A percentile compares a stretch with the other conserved stretches of the same genome.
Evolutionary conservation across 2,797 vertebrate species (phyloP).

Genomic region (Microtus agrestis): DNA sequence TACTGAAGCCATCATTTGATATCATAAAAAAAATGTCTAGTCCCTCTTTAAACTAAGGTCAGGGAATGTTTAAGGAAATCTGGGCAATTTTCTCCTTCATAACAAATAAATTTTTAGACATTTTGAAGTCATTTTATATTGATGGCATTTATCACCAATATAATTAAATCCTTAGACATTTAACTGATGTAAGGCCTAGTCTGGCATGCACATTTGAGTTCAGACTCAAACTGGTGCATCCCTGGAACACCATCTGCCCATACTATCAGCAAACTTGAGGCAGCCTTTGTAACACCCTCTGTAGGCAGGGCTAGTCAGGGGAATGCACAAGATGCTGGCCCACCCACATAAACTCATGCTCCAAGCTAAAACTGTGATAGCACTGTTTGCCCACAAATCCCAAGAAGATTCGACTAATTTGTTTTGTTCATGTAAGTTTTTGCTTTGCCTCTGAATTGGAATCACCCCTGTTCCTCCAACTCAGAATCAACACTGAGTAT

Average conservation of each 20-base stretch:
- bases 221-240: background rate
- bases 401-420: background rate
- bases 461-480: background rate
- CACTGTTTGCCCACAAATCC: background rate
- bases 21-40: background rate
- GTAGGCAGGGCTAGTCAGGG: too few relatives aligned
- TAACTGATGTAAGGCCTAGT: background rate
- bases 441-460: background rate
- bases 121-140: background rate
- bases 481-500: background rate
- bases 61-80: background rate
- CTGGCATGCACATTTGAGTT: background rate
- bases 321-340: background rate
- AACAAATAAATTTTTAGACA: background rate
- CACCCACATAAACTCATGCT: background rate
- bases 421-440: background rate
- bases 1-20: background rate
- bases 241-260: background rate
- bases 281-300: too few relatives aligned
- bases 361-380: background rate
- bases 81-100: background rate
- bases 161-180: background rate
- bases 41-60: background rate
- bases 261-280: background rate
- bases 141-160: background rate